Evolutionary conservation across 2,888 invertebrate genomes (phyloP), one percentile per base, ranked within the genome.

Genomic region (Drosophila prolongata): DNA sequence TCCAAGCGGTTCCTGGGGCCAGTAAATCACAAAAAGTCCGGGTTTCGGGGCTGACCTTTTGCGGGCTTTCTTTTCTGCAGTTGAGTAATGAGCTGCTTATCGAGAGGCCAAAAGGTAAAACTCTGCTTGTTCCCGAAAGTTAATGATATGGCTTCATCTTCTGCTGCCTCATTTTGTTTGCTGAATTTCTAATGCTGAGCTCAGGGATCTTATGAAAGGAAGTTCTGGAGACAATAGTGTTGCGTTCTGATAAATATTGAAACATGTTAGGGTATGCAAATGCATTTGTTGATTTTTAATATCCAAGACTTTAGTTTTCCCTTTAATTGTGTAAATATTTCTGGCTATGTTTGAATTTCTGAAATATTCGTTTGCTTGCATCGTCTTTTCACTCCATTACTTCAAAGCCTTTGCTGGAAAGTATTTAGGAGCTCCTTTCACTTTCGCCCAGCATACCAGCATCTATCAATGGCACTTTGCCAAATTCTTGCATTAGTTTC

Each of bases 11-110:
- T 74, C 64, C 16, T 43, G 11, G 47, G 69, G 42, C 54, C 74
- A 60, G 64, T 76, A 81, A 81, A 84, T 83, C 87, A 87, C 66
- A 77, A 56, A 66, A 43, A 49, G 44, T 53, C 37, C 37, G 59
- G 44, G 40, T 42, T 47, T 38, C 13, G 24, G 44, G 19, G 34
- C 61, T 52, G 66, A 43, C 77, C 77, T 62, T 78, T 83, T 79
- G 72, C 24, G 66, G 56, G 57, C 46, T 65, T 40, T 58, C 46
- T 38, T 44, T 42, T 66, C 56, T 78, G 72, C 76, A 61, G 50
- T 79, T 86, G 88, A 83, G 78, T 78, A 87, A 86, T 88, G 87
- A 83, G 80, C 77, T 86, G 83, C 87, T 83, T 88, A 88, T 86
- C 80, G 71, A 62, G 50, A 53, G 59, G 57, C 58, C 72, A 65